Percentiles rank a stretch among this genome's conserved stretches.
phyloP scores from a whole-genome alignment of 2,797 vertebrate species.

The Catamblyrhynchus diadema region DNA sequence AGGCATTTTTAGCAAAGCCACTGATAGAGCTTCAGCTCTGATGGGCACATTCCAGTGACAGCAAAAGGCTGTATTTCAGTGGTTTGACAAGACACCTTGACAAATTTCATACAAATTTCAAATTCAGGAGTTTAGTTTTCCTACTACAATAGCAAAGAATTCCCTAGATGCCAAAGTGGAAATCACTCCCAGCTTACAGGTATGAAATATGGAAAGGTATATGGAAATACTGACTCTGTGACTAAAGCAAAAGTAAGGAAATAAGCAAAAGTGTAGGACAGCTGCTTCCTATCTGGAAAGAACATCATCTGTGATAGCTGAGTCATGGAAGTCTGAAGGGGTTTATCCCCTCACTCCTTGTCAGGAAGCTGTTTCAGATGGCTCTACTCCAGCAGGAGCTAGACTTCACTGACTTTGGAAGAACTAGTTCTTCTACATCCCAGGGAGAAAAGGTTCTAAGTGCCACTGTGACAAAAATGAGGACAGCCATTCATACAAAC shows the following conservation, averaged over 20 bases:
- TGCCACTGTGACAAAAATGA: neutral
- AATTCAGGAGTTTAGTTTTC: neutral
- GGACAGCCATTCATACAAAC: neutral
- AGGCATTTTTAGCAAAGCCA: conserved; percentile 5
- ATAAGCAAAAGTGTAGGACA: neutral
- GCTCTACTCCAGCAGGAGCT: neutral
- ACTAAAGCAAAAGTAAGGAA: neutral
- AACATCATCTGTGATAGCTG: neutral
- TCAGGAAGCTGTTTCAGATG: neutral
- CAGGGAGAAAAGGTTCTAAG: neutral
- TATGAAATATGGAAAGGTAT: neutral
- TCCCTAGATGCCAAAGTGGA: neutral
- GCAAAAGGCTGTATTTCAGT: neutral
- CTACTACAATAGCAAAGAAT: neutral
- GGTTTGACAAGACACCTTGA: neutral
- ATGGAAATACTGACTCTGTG: neutral
- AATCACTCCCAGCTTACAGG: neutral
- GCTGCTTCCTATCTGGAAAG: neutral
- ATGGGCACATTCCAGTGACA: neutral
- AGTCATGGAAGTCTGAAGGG: neutral
- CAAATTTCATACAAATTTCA: neutral
- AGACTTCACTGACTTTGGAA: neutral
- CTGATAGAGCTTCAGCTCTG: neutral
- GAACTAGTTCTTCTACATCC: neutral
- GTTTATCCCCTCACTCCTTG: neutral